Conservation (phyloP, 1,140 invertebrate genomes). For the Habropoda laboriosa region DNA sequence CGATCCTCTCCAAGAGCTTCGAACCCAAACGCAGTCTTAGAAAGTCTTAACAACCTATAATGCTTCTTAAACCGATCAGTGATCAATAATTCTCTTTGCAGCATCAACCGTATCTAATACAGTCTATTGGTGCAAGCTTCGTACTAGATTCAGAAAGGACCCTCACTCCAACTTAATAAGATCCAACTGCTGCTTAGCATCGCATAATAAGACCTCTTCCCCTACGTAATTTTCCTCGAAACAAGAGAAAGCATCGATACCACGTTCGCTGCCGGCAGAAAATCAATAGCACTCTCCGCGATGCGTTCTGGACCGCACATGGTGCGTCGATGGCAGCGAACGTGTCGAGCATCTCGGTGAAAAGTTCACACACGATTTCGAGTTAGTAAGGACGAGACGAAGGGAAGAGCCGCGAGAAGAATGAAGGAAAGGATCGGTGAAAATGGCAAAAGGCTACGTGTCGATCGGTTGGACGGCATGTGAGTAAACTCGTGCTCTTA, state of each 20-base stretch:
- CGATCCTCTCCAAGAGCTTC: neutral
- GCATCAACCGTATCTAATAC: neutral
- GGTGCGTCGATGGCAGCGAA: no score
- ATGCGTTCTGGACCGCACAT: no score
- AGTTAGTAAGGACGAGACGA: neutral
- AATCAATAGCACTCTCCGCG: no score
- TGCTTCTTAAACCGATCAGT: constrained; percentile 1
- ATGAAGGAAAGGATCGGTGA: neutral
- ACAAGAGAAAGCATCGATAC: no score
- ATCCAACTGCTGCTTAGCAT: neutral
- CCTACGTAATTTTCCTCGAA: no score
- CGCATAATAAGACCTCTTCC: neutral
- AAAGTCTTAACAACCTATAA: neutral
- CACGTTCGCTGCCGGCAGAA: no score
- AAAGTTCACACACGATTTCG: neutral
- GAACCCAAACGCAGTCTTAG: neutral
- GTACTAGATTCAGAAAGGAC: constrained; percentile 22
- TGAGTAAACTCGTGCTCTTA: constrained; percentile 60
- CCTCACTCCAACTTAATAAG: neutral
- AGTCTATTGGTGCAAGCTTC: neutral
- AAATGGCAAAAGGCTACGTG: neutral
- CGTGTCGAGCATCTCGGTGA: neutral
- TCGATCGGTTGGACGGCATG: constrained; percentile 33
- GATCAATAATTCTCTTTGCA: constrained; percentile 40
- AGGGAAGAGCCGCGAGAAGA: neutral